phyloP scores from a whole-genome alignment of 2,888 invertebrate genomes.

The Scaeva pyrastri region DNA sequence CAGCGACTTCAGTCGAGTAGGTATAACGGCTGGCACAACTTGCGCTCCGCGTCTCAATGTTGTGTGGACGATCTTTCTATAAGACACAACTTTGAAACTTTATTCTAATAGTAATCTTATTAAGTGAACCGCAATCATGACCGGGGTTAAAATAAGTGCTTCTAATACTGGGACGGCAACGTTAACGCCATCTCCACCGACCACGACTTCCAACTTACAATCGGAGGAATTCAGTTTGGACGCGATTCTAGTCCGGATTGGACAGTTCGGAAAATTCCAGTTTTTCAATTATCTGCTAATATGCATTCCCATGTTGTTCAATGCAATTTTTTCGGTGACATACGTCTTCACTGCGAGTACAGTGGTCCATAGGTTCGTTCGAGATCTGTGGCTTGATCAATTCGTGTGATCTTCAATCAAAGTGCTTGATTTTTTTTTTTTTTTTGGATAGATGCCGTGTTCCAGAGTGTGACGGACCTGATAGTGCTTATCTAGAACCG shows the following conservation, averaged over 20 bases:
- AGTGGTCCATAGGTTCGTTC: slow-evolving; percentile 87
- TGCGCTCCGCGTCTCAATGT: slow-evolving; percentile 22
- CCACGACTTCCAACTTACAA: slow-evolving; percentile 9
- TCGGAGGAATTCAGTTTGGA: slow-evolving; percentile 80
- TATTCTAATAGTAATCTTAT: no score
- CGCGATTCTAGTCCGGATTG: slow-evolving; percentile 83
- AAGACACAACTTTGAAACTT: background rate
- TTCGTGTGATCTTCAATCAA: slow-evolving; percentile 28
- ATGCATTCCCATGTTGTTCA: slow-evolving; percentile 87
- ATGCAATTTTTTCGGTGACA: slow-evolving; percentile 87
- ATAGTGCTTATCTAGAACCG: slow-evolving; percentile 80
- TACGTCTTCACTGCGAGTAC: slow-evolving; percentile 90
- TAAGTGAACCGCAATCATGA: slow-evolving; percentile 30
- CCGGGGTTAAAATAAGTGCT: slow-evolving; percentile 46
- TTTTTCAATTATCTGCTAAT: slow-evolving; percentile 86
- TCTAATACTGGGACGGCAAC: background rate
- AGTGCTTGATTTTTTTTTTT: slow-evolving; percentile 65
- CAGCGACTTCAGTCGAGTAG: slow-evolving; percentile 54
- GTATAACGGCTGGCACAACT: slow-evolving; percentile 38
- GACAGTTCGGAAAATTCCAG: slow-evolving; percentile 89
- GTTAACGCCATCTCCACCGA: background rate
- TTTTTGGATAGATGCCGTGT: slow-evolving; percentile 81
- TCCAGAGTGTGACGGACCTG: slow-evolving; percentile 82
- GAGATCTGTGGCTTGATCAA: slow-evolving; percentile 4
- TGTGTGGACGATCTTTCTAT: slow-evolving; percentile 18